Conservation (phyloP, 2,888 invertebrate genomes). For the Drosophila formosana region DNA sequence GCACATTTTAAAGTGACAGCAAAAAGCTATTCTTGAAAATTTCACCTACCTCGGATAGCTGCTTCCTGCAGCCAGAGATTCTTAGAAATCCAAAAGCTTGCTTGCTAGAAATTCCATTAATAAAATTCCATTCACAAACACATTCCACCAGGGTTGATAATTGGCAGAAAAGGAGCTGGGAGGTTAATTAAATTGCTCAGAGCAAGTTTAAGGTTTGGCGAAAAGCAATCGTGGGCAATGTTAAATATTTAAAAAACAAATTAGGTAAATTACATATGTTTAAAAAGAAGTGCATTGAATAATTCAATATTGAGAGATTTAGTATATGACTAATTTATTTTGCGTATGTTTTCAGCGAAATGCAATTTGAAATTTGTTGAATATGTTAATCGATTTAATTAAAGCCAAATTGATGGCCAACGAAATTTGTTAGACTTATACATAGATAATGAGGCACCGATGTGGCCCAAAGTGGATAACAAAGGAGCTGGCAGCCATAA, state of each 20-base stretch:
- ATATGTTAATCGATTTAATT: slow-evolving; percentile 26
- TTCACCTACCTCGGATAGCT: too few species aligned
- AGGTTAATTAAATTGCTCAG: neutral
- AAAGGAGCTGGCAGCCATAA: slow-evolving; percentile 18
- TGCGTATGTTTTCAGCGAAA: too few species aligned
- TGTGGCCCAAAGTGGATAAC: neutral
- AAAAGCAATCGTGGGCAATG: neutral
- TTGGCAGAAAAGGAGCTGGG: neutral
- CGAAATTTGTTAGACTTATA: slow-evolving; percentile 4
- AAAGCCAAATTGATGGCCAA: slow-evolving; percentile 17
- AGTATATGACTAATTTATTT: too few species aligned
- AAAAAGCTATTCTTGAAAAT: too few species aligned
- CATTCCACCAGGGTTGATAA: neutral
- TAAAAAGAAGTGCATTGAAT: too few species aligned
- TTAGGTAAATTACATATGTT: too few species aligned
- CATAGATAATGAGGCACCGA: slow-evolving; percentile 1
- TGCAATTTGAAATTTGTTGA: neutral
- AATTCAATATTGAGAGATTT: too few species aligned
- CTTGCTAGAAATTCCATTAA: neutral
- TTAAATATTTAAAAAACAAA: neutral
- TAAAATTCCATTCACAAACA: neutral
- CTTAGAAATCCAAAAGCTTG: neutral
- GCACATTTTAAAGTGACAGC: neutral
- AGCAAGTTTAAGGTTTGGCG: neutral
- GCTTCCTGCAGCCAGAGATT: neutral